Evolutionary conservation across 1,140 invertebrate species (phyloP), one percentile per base, ranked within the genome.

Genomic region (Drosophila ohnishii): DNA sequence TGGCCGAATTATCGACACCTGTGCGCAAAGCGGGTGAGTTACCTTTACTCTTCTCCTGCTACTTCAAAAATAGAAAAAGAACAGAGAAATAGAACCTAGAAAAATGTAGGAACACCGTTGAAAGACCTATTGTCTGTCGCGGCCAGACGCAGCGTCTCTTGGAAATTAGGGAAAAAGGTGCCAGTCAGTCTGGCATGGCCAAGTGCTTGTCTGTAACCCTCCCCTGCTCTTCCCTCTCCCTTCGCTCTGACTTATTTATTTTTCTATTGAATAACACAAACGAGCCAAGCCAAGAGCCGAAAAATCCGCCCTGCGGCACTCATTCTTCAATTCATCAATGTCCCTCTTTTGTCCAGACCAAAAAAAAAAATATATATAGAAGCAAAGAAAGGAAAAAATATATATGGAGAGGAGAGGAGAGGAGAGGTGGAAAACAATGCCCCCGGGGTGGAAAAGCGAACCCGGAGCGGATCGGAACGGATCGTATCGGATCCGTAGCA

Each of bases 1-100:
- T 97, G 65, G 89, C 93, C 59, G 95, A 97, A 93, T 91, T 96
- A 70, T 95, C 90, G 42, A 91, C 90, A 88, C 83, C 90, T 90
- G 80, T 75, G 51, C 76, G 77, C 51, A 84, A 87, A 78, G 89
- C 90, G 61, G 86, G 90, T 91, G 78, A 90, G 86, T 87, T 75
- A 32, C 28, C 45, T 28, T 4, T 5, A 47, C 45, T 47, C 45
- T 47, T 47, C 45, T 9, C 5, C 45, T 28, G 25, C 6, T 28
- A 28, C 35, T 28, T 48, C 35, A 71, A 39, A 72, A 34, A 10
- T 4, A 30, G 0, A 48, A 9, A 42, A 14, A 6, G 9, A 37
- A 32, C 11, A n/a, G 22, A 39, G 25, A 56, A 19, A 37, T 32
- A 42, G 19, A n/a, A 25, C 39, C 45, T n/a, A 62, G 32, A 28